phyloP scores from a whole-genome alignment of 2,888 invertebrate genomes.

The Chloroclystis v-ata region DNA sequence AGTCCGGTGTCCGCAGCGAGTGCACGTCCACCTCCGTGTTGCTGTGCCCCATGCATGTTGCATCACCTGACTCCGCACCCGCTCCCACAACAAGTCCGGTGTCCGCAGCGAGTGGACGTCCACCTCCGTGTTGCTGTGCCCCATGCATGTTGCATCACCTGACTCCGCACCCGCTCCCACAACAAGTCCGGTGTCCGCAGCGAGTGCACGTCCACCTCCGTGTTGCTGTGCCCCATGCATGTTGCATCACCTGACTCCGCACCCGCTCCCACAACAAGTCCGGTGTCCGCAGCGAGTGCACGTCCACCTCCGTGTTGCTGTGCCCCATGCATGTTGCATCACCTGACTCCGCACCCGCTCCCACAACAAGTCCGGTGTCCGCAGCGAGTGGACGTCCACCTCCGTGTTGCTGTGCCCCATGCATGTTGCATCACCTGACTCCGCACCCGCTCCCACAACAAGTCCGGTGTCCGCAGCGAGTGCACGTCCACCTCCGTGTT shows the following conservation, averaged over 20 bases:
- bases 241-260: slow-evolving; percentile 96
- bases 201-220: slow-evolving; percentile 93
- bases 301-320: slow-evolving; percentile 95
- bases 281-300: slow-evolving; percentile 93
- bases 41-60: slow-evolving; percentile 98
- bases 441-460: slow-evolving; percentile 97
- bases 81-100: slow-evolving; percentile 95
- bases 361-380: slow-evolving; percentile 97
- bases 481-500: slow-evolving; percentile 96
- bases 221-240: slow-evolving; percentile 99
- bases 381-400: slow-evolving; percentile 91
- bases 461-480: slow-evolving; percentile 93
- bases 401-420: slow-evolving; percentile 98
- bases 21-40: slow-evolving; percentile 96
- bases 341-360: slow-evolving; percentile 94
- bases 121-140: slow-evolving; percentile 95
- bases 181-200: slow-evolving; percentile 95
- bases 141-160: slow-evolving; percentile 99
- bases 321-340: slow-evolving; percentile 99
- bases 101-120: slow-evolving; percentile 95
- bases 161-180: slow-evolving; percentile 96
- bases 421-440: slow-evolving; percentile 98
- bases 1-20: slow-evolving; percentile 93
- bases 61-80: slow-evolving; percentile 97
- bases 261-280: slow-evolving; percentile 97